Base-by-base conservation (phyloP, 2,113 vertebrate genomes). In the Mesoclemmys tuberculata region DNA sequence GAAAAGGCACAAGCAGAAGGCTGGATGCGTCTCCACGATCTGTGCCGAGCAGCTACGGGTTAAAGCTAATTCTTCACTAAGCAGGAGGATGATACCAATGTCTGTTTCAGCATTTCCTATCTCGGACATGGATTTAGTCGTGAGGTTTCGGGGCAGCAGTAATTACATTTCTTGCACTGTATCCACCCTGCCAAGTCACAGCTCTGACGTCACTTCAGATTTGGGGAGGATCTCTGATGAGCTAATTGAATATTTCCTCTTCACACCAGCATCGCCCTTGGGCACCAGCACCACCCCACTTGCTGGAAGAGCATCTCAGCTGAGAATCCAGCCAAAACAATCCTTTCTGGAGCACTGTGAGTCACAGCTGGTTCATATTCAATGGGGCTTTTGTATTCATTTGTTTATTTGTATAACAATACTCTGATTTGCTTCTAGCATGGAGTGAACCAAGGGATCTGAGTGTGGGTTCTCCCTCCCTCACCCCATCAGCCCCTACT, bases 361-460 rank as follows among this genome's bases (percentile, higher is more conserved):
- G 8, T 68, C 78, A 78, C 19, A 10, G 24, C 38, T 48, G 83
- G 13, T 49, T 51, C 51, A 27, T 35, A 49, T 80, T 52, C 75
- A 61, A 46, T 8, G 51, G 61, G n/a, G 46, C 1, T 0, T 5
- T 38, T 14, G 10, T 27, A 27, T 88, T 56, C 0, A 51, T 51
- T 51, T 51, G 64, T n/a, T n/a, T 31, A 21, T 68, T 68, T n/a
- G 64, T n/a, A n/a, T n/a, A 31, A 4, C 19, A 21, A n/a, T 3
- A 12, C 54, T 80, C 19, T 4, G 46, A 29, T 51, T 41, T 61
- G 1, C 35, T 61, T 19, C 0, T 1, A 24, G 51, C 1, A 2
- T 46, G 52, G 26, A n/a, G 38, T 19, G 24, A 2, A 5, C 11
- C 0, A 21, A 68, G 14, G 31, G 64, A 68, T 18, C 35, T 9